Base-by-base conservation (phyloP, 92 coral and sea anemone genomes). In the Montipora capitata region DNA sequence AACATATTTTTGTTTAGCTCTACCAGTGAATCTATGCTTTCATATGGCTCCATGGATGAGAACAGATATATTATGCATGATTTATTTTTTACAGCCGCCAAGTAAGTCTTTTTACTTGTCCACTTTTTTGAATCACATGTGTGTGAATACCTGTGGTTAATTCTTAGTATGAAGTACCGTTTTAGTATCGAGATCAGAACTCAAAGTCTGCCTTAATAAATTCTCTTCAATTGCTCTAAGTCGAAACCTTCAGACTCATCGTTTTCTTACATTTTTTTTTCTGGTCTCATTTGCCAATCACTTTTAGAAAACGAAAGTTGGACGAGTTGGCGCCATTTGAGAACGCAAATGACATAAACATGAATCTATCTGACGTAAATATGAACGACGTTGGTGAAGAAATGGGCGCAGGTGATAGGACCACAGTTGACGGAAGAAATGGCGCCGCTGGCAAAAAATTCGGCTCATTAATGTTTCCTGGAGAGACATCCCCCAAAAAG, bases 41-140 rank as follows among this genome's bases (percentile, higher is more conserved):
- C 67, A 11, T 81, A 81, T 68, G 85, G 85, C 14, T 49, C 85
- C 0, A 68, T 81, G 68, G 85, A 81, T 40, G 68, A 81, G 64
- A 81, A 81, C 77, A 68, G 18, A 39, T 66, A 68, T 68, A 45
- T 48, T 49, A 4, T 61, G 66, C 4, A 51, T 67, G 43, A 49
- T 58, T 8, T 54, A 3, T 54, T 54, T 54, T 54, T 54, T 11
- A 5, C 54, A n/a, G 42, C 35, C 14, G 67, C 64, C 15, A 44
- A 5, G 85, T 68, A 17, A 68, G 76, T 68, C 1, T 9, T 35
- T 11, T 0, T 54, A 54, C 10, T 7, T 54, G 13, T 3, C 13
- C 10, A 54, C 3, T 7, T 11, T 8, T 54, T 3, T 13, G 14
- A 54, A 8, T 54, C 59, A 8, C 12, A 10, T 54, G 51, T 45